Evolutionary conservation across 2,797 vertebrate genomes (phyloP).

Genomic region (Ispidina picta): DNA sequence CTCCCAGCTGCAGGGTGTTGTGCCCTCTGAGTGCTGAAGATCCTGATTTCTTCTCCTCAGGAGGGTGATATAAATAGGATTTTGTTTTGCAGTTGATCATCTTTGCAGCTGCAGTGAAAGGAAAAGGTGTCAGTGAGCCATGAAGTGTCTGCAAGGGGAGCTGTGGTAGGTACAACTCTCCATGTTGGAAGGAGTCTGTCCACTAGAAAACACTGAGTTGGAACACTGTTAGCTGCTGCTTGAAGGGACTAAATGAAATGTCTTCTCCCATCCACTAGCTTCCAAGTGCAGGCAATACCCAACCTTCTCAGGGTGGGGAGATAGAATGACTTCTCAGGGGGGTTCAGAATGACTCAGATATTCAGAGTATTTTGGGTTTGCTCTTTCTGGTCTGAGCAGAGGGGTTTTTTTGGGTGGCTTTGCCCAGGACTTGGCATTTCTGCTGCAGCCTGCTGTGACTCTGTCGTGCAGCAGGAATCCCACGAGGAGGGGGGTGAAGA

Average conservation of each 20-base stretch:
- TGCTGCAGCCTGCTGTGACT: not conserved
- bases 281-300: not conserved
- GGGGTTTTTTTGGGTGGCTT: not conserved
- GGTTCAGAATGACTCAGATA: not conserved
- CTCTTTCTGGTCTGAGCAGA: not conserved
- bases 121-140: not conserved
- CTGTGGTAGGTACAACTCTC: not conserved
- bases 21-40: not conserved
- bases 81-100: not conserved
- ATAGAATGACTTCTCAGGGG: not conserved
- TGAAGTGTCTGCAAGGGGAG: not conserved
- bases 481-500: not conserved
- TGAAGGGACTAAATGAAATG: not conserved
- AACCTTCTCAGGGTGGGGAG: not conserved
- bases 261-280: not conserved
- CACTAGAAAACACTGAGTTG: fast-evolving
- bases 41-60: not conserved
- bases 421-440: not conserved
- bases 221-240: not conserved
- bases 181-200: not conserved
- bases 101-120: not conserved
- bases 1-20: not conserved
- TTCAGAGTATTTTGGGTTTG: not conserved
- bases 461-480: not conserved
- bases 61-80: not conserved